phyloP scores from a whole-genome alignment of 1,140 invertebrate genomes.

The Reticulitermes speratus region DNA sequence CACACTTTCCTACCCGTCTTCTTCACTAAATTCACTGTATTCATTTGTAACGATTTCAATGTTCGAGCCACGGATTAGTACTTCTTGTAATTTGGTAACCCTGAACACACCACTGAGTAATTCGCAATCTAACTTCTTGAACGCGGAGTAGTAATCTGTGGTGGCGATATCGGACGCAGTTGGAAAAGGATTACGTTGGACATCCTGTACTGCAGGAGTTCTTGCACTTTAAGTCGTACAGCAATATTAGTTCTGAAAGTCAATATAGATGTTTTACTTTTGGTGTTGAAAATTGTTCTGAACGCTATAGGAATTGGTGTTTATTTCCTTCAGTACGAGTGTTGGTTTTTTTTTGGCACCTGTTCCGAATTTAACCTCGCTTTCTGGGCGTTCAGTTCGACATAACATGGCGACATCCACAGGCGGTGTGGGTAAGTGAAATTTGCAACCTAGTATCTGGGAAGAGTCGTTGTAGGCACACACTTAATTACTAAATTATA shows the following conservation, averaged over 20 bases:
- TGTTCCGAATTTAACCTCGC: not conserved
- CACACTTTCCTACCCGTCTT: too few species aligned
- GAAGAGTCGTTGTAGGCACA: not conserved
- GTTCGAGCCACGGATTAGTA: too few species aligned
- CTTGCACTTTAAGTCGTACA: not conserved
- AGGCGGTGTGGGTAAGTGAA: slow-evolving; percentile 32
- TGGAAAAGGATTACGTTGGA: not conserved
- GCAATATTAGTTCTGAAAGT: not conserved
- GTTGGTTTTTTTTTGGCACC: not conserved
- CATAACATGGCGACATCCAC: slow-evolving; percentile 32
- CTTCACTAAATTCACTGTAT: too few species aligned
- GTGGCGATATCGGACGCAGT: too few species aligned
- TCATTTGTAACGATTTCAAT: too few species aligned
- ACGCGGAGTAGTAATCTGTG: too few species aligned
- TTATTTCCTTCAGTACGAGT: not conserved
- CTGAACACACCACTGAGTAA: too few species aligned
- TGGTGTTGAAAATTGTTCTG: not conserved
- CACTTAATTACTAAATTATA: not conserved
- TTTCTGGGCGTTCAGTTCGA: not conserved
- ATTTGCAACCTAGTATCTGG: not conserved
- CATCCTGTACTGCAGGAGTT: not conserved
- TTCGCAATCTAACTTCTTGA: too few species aligned
- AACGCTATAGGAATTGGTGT: not conserved
- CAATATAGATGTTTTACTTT: not conserved
- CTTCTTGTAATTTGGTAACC: too few species aligned